Evolutionary conservation across 2,888 invertebrate species (phyloP), one percentile per base, ranked within the genome.

Genomic region (Philhelius pedissequus): DNA sequence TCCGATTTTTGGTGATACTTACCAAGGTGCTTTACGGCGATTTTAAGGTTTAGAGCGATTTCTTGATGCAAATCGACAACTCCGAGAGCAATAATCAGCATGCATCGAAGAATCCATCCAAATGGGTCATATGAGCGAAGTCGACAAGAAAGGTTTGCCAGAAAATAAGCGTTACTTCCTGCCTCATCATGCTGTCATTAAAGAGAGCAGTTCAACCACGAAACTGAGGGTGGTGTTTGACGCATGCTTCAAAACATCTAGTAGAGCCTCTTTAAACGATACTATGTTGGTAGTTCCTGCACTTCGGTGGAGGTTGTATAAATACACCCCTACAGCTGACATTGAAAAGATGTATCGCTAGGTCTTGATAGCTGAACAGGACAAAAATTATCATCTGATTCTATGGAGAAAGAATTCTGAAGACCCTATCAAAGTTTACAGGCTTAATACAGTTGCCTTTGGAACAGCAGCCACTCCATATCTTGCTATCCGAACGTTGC

Each of bases 341-440:
- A 71, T 87, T 2, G 32, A 82, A 22, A 87, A 87, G 13, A 86
- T 87, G 81, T 86, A 83, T n/a, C 76, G 86, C 1, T 86, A 87
- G 25, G 75, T 87, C 4, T 54, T 60, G 20, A 50, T 86, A 2
- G 52, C 82, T 4, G 71, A 70, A 1, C 25, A 48, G 4, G 76
- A 87, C 22, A 48, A 38, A 4, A 32, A 64, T 13, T 86, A 70
- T 45, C 86, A 87, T 27, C 32, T 84, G 8, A 83, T 88, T n/a
- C 27, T 87, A 1, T 86, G 71, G 71, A 35, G 48, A 13, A 60
- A 35, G 1, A 15, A 48, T 4, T 27, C 71, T 15, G 8, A 15
- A 1, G 62, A 22, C 0, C 54, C 38, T 0, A 8, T 87, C 4
- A 48, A 80, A 27, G 54, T 13, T 25, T 13, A n/a, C n/a, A n/a